Evolutionary conservation across 2,888 invertebrate genomes (phyloP).

Genomic region (Monoplex corrugatus): DNA sequence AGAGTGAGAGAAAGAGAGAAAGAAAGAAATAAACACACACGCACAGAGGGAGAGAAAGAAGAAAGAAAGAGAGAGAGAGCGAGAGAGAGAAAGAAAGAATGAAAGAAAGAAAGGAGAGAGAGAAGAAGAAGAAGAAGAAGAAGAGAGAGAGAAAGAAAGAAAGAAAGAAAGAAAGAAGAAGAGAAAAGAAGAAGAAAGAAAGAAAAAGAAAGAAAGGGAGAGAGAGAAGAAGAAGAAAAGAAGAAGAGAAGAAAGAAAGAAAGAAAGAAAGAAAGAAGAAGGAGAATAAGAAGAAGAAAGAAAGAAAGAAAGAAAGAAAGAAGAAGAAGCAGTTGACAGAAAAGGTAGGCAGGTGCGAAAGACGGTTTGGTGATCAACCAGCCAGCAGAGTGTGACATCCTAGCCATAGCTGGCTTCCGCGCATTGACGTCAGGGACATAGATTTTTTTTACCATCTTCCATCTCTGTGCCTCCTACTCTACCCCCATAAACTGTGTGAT

Average conservation of each 20-base stretch:
- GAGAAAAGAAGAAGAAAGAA: constrained; percentile 36
- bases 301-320: constrained; percentile 38
- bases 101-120: not conserved
- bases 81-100: not conserved
- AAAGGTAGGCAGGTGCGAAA: not conserved
- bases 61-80: not conserved
- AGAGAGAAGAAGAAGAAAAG: no score
- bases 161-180: constrained; percentile 28
- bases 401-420: no score
- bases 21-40: no score
- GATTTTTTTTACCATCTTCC: no score
- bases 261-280: not conserved
- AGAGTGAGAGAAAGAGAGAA: not conserved
- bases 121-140: not conserved
- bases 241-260: not conserved
- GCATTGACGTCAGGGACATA: no score
- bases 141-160: constrained; percentile 19
- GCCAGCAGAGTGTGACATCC: no score
- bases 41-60: not conserved
- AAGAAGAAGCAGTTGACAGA: no score
- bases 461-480: no score
- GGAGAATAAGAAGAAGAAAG: constrained; percentile 13
- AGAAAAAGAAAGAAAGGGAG: not conserved
- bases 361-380: no score
- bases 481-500: no score